Percentiles rank a stretch among this genome's conserved stretches.
phyloP scores from a whole-genome alignment of 1,140 invertebrate species.

The Penaeus indicus region DNA sequence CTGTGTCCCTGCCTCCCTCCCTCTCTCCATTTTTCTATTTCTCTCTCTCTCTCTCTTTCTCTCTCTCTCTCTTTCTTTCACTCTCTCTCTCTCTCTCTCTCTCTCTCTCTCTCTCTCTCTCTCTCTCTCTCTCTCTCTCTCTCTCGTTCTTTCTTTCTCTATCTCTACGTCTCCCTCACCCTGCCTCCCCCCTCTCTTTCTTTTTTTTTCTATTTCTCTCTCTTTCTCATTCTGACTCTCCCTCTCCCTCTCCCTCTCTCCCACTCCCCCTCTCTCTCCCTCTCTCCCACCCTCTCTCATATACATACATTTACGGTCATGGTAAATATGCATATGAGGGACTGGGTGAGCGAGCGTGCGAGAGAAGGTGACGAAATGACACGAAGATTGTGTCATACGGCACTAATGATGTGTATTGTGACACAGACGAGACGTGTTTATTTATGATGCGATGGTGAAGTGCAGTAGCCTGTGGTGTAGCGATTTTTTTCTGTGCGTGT shows the following conservation, averaged over 20 bases:
- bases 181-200: not conserved
- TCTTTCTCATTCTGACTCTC: not conserved
- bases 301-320: too few relatives aligned
- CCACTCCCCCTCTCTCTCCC: not conserved
- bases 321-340: too few relatives aligned
- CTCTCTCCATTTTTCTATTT: not conserved
- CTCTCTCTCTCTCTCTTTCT: not conserved
- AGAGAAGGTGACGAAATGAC: too few relatives aligned
- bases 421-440: too few relatives aligned
- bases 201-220: not conserved
- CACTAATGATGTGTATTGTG: too few relatives aligned
- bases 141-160: not conserved
- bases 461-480: not conserved
- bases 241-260: not conserved
- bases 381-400: too few relatives aligned
- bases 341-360: too few relatives aligned
- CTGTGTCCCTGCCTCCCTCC: too few relatives aligned
- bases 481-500: not conserved
- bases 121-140: not conserved
- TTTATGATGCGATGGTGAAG: too few relatives aligned
- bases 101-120: not conserved
- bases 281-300: not conserved
- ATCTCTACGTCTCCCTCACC: not conserved
- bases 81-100: too few relatives aligned
- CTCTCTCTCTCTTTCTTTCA: not conserved